A percentile compares a stretch with the other conserved stretches of the same genome.
Conservation (phyloP, 2,113 vertebrate genomes). For the Spea bombifrons region DNA sequence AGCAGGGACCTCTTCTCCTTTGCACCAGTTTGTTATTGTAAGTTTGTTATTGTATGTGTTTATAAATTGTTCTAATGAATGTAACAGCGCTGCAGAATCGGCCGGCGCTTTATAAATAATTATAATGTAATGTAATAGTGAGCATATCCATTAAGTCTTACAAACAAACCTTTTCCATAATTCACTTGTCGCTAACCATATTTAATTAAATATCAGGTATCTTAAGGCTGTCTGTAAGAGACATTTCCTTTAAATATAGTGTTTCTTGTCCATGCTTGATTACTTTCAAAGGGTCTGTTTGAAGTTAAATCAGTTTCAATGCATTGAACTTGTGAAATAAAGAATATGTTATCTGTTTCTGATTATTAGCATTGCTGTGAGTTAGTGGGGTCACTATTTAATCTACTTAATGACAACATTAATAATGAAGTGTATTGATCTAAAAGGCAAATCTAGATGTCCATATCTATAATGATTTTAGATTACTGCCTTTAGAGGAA, state of each 20-base stretch:
- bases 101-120: too few relatives aligned
- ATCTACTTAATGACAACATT: conserved; percentile 31
- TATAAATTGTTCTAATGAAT: too few relatives aligned
- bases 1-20: too few relatives aligned
- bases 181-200: neutral
- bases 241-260: conserved; percentile 23
- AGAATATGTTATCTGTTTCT: conserved; percentile 9
- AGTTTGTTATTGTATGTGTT: too few relatives aligned
- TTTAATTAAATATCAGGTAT: conserved; percentile 28
- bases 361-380: conserved; percentile 9
- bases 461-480: conserved; percentile 37
- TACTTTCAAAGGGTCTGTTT: conserved; percentile 3
- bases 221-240: conserved; percentile 12
- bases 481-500: conserved; percentile 28
- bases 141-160: conserved; percentile 13
- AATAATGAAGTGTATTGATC: conserved; percentile 41
- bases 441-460: conserved; percentile 33
- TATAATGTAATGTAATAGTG: too few relatives aligned
- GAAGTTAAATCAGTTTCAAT: conserved; percentile 3
- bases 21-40: too few relatives aligned
- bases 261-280: conserved; percentile 14
- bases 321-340: neutral
- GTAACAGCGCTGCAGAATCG: too few relatives aligned
- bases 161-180: conserved; percentile 12
- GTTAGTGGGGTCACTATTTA: conserved; percentile 27